Evolutionary conservation across 2,888 invertebrate species (phyloP).

Genomic region (Ditula angustiorana): DNA sequence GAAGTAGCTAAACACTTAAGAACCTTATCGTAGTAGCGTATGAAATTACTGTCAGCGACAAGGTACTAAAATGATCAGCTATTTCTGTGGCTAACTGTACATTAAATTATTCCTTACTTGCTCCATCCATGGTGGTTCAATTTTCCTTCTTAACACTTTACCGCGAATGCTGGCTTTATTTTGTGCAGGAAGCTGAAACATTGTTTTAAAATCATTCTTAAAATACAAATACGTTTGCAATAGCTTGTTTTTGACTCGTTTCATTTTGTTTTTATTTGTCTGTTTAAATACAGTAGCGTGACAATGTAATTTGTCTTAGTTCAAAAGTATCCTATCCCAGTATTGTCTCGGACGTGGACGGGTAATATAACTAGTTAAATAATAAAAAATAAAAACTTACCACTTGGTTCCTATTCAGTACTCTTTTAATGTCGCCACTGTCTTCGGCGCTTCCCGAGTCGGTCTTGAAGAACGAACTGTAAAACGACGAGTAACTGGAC

Average conservation of each 20-base stretch:
- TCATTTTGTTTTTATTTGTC: too few species aligned
- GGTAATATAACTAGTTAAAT: too few species aligned
- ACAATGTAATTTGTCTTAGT: too few species aligned
- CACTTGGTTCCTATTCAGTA: slow-evolving; percentile 31
- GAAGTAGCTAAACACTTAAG: too few species aligned
- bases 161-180: slow-evolving; percentile 21
- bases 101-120: slow-evolving; percentile 63
- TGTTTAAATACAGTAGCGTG: too few species aligned
- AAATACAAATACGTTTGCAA: too few species aligned
- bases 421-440: slow-evolving; percentile 59
- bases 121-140: slow-evolving; percentile 89
- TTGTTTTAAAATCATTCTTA: too few species aligned
- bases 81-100: too few species aligned
- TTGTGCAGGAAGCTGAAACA: too few species aligned
- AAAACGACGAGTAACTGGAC: slow-evolving; percentile 88
- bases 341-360: too few species aligned
- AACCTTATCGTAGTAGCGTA: too few species aligned
- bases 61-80: neutral
- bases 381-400: slow-evolving; percentile 1
- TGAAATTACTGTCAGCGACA: neutral
- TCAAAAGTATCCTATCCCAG: neutral
- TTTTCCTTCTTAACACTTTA: slow-evolving; percentile 63
- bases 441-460: slow-evolving; percentile 81
- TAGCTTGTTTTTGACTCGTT: too few species aligned
- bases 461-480: slow-evolving; percentile 89